Evolutionary conservation across 2,797 vertebrate genomes (phyloP).

Genomic region (Sebastes taczanowskii): DNA sequence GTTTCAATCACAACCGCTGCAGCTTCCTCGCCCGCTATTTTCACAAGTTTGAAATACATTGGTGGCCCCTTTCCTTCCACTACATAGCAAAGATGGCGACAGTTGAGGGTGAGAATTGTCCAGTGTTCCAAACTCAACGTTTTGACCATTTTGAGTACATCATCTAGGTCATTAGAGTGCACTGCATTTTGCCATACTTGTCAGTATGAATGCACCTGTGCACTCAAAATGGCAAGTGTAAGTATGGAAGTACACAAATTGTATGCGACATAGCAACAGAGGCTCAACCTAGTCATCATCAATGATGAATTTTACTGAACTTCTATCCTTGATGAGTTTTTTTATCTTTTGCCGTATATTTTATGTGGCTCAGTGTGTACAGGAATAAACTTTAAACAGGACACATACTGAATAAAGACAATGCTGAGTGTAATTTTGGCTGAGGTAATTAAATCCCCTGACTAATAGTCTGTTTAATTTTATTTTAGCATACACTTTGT

Average conservation of each 20-base stretch:
- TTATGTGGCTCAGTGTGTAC: neutral
- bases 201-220: too few species aligned
- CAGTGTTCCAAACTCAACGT: too few species aligned
- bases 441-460: neutral
- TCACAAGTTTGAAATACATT: too few species aligned
- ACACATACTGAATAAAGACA: slow-evolving; percentile 1
- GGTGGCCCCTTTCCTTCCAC: too few species aligned
- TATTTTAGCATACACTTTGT: neutral
- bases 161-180: too few species aligned
- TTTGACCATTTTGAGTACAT: too few species aligned
- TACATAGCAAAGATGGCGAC: too few species aligned
- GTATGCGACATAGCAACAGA: neutral
- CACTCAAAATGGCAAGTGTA: too few species aligned
- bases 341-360: neutral
- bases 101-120: too few species aligned
- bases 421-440: neutral
- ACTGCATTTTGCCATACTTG: too few species aligned
- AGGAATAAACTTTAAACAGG: neutral
- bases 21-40: too few species aligned
- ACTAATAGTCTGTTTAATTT: neutral
- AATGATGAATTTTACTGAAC: neutral
- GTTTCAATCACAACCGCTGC: too few species aligned
- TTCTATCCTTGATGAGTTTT: neutral
- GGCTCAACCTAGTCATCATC: neutral
- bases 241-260: neutral